These are phyloP conservation scores for Caiman crocodilus DNA, from an alignment of 2,797 vertebrate genomes.

Conservation along the genomic window DNA sequence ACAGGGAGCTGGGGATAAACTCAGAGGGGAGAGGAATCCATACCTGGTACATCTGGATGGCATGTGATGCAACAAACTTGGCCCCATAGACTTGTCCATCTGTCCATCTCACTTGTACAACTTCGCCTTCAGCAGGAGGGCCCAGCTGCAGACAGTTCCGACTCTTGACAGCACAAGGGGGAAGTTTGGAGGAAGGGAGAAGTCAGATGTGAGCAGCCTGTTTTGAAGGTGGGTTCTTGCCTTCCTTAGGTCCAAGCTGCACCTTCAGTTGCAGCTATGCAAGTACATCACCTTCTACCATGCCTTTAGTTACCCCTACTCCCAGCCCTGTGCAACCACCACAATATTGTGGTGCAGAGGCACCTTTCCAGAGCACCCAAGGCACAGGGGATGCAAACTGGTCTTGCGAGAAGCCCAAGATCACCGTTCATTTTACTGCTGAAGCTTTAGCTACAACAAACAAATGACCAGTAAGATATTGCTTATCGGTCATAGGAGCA, in stretches of 20 bases:
- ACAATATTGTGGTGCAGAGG: background rate
- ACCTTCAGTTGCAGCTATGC: background rate
- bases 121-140: conserved; percentile 89
- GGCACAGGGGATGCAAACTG: background rate
- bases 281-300: background rate
- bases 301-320: background rate
- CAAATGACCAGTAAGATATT: too few relatives aligned
- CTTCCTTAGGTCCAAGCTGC: background rate
- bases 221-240: background rate
- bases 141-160: conserved; percentile 91
- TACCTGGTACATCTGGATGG: conserved; percentile 97
- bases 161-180: conserved; percentile 81
- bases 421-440: background rate
- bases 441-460: background rate
- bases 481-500: background rate
- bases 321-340: background rate
- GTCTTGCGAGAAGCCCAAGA: background rate
- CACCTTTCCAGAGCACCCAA: background rate
- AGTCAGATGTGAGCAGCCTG: background rate
- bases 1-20: background rate
- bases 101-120: conserved; percentile 95
- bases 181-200: background rate
- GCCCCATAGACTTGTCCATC: conserved; percentile 96
- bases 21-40: background rate
- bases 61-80: conserved; percentile 93